Conservation (phyloP, 2,113 vertebrate species). For the Montifringilla adamsi region DNA sequence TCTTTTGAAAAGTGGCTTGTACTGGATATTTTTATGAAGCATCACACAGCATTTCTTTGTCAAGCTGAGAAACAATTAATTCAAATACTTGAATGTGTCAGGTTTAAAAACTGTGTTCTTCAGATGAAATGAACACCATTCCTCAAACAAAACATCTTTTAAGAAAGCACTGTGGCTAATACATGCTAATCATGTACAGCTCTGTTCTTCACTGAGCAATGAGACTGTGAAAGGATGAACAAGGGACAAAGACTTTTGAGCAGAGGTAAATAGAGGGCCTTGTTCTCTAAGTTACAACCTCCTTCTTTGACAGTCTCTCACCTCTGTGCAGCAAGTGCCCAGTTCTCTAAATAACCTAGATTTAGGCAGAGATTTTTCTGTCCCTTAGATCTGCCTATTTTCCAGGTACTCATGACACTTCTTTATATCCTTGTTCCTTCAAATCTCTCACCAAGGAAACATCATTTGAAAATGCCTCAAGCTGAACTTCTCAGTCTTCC, state of each 20-base stretch:
- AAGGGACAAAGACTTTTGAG: not conserved
- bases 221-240: not conserved
- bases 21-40: not conserved
- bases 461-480: not conserved
- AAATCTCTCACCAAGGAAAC: not conserved
- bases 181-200: not conserved
- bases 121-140: not conserved
- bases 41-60: not conserved
- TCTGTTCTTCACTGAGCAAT: not conserved
- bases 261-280: accelerated
- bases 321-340: not conserved
- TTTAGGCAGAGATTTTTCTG: not conserved
- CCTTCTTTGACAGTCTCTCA: not conserved
- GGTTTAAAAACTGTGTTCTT: not conserved
- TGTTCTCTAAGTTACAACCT: accelerated
- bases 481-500: not conserved
- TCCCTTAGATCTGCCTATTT: not conserved
- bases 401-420: not conserved
- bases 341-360: not conserved
- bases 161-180: not conserved
- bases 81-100: not conserved
- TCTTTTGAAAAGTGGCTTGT: not conserved
- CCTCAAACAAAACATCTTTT: not conserved
- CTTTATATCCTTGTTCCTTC: not conserved
- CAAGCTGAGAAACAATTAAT: not conserved